These are phyloP conservation scores for Brachionus rotundiformis DNA, from an alignment of 1,140 invertebrate species.

Conservation along the genomic window DNA sequence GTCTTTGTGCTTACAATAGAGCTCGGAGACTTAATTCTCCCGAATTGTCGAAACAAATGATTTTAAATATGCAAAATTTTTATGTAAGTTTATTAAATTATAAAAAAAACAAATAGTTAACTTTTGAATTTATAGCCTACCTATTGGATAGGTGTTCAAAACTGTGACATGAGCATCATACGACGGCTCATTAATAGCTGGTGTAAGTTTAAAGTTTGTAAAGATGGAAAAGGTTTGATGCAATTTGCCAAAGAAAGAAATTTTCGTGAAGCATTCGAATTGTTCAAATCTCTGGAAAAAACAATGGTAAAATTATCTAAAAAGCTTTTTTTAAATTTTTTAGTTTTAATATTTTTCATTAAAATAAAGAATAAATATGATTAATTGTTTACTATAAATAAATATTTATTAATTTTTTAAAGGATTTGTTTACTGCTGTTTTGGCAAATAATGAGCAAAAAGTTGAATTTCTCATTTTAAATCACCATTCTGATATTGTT, in stretches of 20 bases:
- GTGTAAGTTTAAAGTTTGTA: slow-evolving; percentile 29
- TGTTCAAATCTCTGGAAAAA: neutral
- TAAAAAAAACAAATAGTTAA: neutral
- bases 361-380: no score
- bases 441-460: slow-evolving; percentile 28
- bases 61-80: slow-evolving; percentile 45
- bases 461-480: neutral
- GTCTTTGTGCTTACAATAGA: slow-evolving; percentile 42
- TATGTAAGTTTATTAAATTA: slow-evolving; percentile 17
- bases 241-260: slow-evolving; percentile 9
- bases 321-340: no score
- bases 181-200: slow-evolving; percentile 36
- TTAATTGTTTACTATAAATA: no score
- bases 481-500: neutral
- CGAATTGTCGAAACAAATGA: slow-evolving; percentile 25
- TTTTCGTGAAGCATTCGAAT: neutral
- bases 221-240: slow-evolving; percentile 14
- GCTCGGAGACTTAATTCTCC: neutral
- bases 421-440: slow-evolving; percentile 36
- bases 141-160: slow-evolving; percentile 35
- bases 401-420: neutral
- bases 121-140: slow-evolving; percentile 9
- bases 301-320: slow-evolving; percentile 23
- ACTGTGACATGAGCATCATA: slow-evolving; percentile 19
- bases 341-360: no score